A percentile compares a stretch with the other conserved stretches of the same genome.
Conservation (phyloP, 2,113 vertebrate genomes). For the Mellivora capensis region DNA sequence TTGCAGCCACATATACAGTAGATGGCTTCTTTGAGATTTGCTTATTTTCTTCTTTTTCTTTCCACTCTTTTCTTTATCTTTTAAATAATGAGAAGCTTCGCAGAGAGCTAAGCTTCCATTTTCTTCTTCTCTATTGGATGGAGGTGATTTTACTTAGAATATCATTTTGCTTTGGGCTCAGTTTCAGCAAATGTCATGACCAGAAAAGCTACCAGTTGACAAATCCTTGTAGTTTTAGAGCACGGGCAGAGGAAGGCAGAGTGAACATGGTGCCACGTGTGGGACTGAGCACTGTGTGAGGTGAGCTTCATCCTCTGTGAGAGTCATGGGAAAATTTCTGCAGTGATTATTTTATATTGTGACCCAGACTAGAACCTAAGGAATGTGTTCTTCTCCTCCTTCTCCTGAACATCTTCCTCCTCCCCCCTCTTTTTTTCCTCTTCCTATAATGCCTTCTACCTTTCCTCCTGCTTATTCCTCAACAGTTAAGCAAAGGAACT, state of each 20-base stretch:
- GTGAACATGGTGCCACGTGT: rapidly evolving
- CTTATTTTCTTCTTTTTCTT: not conserved
- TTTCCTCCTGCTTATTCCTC: not conserved
- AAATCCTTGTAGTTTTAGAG: not conserved
- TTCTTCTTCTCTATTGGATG: not conserved
- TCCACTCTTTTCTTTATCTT: not conserved
- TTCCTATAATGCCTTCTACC: not conserved
- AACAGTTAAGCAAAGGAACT: not conserved
- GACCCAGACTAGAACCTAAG: too few species aligned
- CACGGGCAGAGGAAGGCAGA: not conserved
- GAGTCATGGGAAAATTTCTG: not conserved
- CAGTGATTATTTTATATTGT: not conserved
- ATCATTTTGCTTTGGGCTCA: not conserved
- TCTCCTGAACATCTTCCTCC: not conserved
- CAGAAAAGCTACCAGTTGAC: not conserved
- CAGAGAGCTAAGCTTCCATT: not conserved
- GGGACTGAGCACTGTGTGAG: not conserved
- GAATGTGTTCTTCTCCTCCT: not conserved
- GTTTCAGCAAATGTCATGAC: not conserved
- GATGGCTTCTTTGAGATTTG: not conserved
- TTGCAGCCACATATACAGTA: not conserved
- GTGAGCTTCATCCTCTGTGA: not conserved
- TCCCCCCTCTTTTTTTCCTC: too few species aligned
- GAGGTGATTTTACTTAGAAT: not conserved
- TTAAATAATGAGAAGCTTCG: not conserved